Evolutionary conservation across 2,888 invertebrate species (phyloP), one percentile per base, ranked within the genome.

Genomic region (Drosophila kanekoi): DNA sequence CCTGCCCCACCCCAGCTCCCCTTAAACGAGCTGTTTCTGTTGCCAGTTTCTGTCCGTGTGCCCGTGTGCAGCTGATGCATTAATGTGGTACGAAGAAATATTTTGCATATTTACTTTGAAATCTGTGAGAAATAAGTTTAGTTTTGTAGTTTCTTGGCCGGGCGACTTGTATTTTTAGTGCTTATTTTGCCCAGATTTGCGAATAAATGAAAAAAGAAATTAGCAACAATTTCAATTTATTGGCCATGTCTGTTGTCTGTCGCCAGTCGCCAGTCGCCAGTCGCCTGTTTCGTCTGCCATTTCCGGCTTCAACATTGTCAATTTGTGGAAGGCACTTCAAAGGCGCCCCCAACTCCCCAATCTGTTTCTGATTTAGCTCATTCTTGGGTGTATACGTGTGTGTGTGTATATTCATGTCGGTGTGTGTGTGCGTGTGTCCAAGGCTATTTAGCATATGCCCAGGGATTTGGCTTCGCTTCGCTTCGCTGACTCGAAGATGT

Each of bases 101-200:
- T 87, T 89, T 85, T 79, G 84, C 89, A 89, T 85, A 85, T 85
- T 85, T 87, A 67, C 76, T 83, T 76, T 80, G 87, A 85, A 88
- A 86, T 85, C 86, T 87, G 72, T 73, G 79, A 65, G 82, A 87
- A 78, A 72, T 68, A 70, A 84, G 67, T 69, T 69, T 44, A 59
- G 70, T 59, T 81, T 65, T 10, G 35, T 20, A 56, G 37, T 51
- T 52, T 16, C 44, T 23, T 44, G 9, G 5, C 11, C 6, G n/a
- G n/a, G 18, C 33, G 54, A 44, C 28, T 14, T 20, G 28, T 28
- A 28, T 8, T 28, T 28, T 28, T 28, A 28, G 28, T 28, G 13
- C 32, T 47, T 60, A 14, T 41, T n/a, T 28, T 44, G 43, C 16
- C 44, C 23, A 33, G 33, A 61, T 61, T 47, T 60, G 40, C 47